Base-by-base conservation (phyloP, 2,797 vertebrate genomes). In the Lepus townsendii region DNA sequence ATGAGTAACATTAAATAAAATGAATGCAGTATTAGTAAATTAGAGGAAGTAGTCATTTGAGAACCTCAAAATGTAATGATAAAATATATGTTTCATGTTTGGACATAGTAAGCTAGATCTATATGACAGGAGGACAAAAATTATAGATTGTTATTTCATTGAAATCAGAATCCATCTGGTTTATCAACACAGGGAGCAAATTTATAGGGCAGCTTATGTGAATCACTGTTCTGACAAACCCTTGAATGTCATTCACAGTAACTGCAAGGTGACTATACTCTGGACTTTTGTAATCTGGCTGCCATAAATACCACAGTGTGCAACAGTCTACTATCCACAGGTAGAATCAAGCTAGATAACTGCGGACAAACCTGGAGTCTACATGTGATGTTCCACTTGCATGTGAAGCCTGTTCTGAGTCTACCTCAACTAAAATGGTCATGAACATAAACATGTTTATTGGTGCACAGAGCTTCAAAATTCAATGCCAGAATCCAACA, bases 301-400 rank as follows among this genome's bases (percentile, higher is more conserved):
- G 1, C 26, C 10, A n/a, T 63, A 99, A 98, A 94, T 98, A 98
- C 97, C 98, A 99, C 50, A 99, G 98, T 99, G 99, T 10, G 99
- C 98, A 86, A 98, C 97, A 92, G 98, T 98, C 97, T 99, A 97
- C 97, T 98, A 99, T 91, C 99, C 99, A 94, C 99, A 99, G 97
- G 95, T 99, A 99, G 98, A 99, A 99, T 99, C 99, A 83, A 99
- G 97, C 92, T 99, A 97, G 94, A 99, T 98, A 98, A 99, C 99
- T 91, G 97, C 97, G 93, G 99, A 98, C 97, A 99, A 97, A 65
- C 98, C 98, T 66, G 99, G 20, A 11, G 98, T 99, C 98, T 95
- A 99, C 98, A 99, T 99, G 97, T 99, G 98, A 52, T 98, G 98
- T 98, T 99, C 99, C 47, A 98, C 99, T 95, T 93, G 97, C 62